Evolutionary conservation across 2,888 invertebrate species (phyloP).

Genomic region (Volucella inanis): DNA sequence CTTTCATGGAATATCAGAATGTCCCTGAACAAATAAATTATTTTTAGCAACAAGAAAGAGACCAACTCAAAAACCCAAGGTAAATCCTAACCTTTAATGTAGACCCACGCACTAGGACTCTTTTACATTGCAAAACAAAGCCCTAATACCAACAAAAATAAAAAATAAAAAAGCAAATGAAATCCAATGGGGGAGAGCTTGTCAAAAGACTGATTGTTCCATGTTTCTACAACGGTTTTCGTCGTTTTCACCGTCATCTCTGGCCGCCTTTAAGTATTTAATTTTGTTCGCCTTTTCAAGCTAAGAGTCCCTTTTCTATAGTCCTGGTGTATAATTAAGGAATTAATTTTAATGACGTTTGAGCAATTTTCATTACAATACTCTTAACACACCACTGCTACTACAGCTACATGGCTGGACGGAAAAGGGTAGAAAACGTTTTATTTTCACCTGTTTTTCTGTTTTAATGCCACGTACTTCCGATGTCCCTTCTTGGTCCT

Average conservation of each 20-base stretch:
- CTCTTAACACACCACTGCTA: constrained; percentile 29
- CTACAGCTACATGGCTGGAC: constrained; percentile 9
- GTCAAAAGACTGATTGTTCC: constrained; percentile 12
- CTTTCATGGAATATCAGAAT: too few species aligned
- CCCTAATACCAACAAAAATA: constrained; percentile 9
- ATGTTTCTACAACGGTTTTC: not conserved
- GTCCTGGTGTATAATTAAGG: constrained; percentile 58
- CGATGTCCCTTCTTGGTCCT: not conserved
- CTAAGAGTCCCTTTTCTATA: constrained; percentile 34
- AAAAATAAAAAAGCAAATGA: constrained; percentile 14
- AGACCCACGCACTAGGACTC: too few species aligned
- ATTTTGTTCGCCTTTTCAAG: constrained; percentile 49
- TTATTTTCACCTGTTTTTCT: constrained; percentile 20
- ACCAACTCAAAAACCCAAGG: too few species aligned
- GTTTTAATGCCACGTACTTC: not conserved
- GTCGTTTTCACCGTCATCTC: not conserved
- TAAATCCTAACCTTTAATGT: too few species aligned
- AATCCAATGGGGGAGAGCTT: constrained; percentile 1
- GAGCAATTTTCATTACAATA: constrained; percentile 57
- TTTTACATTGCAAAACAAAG: not conserved
- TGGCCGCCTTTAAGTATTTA: constrained; percentile 57
- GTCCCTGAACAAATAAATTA: too few species aligned
- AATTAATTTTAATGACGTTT: constrained; percentile 72
- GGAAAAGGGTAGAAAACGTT: constrained; percentile 3
- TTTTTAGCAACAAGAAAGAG: too few species aligned